Evolutionary conservation across 1,140 invertebrate species (phyloP), one percentile per base, ranked within the genome.

Genomic region (Eciton burchellii): DNA sequence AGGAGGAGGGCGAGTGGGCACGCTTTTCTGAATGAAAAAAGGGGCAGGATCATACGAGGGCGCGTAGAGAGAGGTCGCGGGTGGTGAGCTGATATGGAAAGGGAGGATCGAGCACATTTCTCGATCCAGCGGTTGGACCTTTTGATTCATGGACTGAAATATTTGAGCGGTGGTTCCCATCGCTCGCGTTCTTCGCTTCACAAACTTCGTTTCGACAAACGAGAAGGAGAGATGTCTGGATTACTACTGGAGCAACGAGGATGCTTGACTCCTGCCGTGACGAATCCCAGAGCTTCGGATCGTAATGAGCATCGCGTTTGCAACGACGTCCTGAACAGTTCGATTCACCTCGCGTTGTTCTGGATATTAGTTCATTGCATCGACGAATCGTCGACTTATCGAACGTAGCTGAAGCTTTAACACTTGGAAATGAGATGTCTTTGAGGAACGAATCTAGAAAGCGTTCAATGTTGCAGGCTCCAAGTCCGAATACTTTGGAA

Each of bases 1-100:
- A 62, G 41, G 71, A 41, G n/a, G 65, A 41, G 24, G 72, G 85
- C 9, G 85, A 88, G 26, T 84, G 29, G 6, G 54, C 62, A 41
- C 66, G 60, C 71, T 82, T 83, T 83, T 29, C 62, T 43, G 65
- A 87, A 86, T 70, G 43, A 52, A 45, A 66, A 52, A 73, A 49
- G 77, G 60, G 14, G 21, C 1, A 26, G 47, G 26, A 62, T 0
- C 35, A 35, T 2, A 35, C 2, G 35, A 6, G 6, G 29, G 43
- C 8, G 8, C 19, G 11, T 21, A n/a, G 12, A 16, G 26, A 16
- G 26, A 72, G 8, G 14, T 6, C 14, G 26, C 5, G 11, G 35
- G 6, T 35, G 35, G 35, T 35, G 35, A 35, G 35, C 6, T 0
- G 16, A 35, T 19, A 6, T 49, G 29, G 26, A 72, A 52, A 54